These are phyloP conservation scores for Campylorhamphus procurvoides DNA, from an alignment of 2,113 vertebrate species.

Conservation along the genomic window DNA sequence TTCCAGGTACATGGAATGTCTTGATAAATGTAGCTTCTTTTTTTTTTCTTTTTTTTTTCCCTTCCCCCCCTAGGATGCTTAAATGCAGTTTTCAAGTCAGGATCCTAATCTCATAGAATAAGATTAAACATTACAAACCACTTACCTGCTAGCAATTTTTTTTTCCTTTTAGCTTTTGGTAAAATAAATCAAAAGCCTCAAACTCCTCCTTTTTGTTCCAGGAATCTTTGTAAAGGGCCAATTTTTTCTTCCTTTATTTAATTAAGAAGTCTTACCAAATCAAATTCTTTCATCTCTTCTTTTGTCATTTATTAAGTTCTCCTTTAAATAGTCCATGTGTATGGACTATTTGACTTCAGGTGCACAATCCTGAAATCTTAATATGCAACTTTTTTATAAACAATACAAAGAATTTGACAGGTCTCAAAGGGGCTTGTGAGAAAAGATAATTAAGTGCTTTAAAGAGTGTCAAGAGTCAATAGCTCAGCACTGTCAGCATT, in stretches of 20 bases:
- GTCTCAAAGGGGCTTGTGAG: slow-evolving; percentile 82
- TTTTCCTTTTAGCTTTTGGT: background rate
- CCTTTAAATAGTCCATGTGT: slow-evolving; percentile 6
- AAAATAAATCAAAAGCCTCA: background rate
- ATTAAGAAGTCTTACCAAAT: background rate
- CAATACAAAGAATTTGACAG: slow-evolving; percentile 85
- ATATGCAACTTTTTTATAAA: slow-evolving; percentile 77
- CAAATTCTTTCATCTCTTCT: background rate
- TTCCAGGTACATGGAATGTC: background rate
- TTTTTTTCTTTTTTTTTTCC: background rate
- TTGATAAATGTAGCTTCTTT: background rate
- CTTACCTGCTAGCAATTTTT: background rate
- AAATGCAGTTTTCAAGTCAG: background rate
- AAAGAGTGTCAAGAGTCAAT: slow-evolving; percentile 87
- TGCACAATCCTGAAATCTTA: slow-evolving; percentile 72
- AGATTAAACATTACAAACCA: background rate
- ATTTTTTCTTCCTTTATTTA: background rate
- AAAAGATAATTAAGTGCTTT: slow-evolving; percentile 90
- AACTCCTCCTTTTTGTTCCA: background rate
- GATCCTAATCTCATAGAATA: background rate
- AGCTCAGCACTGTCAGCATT: slow-evolving; percentile 84
- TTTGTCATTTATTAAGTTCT: background rate
- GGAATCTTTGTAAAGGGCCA: background rate
- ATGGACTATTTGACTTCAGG: slow-evolving; percentile 58
- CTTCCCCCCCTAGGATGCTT: background rate